phyloP scores from a whole-genome alignment of 2,797 vertebrate species.

The Lophius americanus region DNA sequence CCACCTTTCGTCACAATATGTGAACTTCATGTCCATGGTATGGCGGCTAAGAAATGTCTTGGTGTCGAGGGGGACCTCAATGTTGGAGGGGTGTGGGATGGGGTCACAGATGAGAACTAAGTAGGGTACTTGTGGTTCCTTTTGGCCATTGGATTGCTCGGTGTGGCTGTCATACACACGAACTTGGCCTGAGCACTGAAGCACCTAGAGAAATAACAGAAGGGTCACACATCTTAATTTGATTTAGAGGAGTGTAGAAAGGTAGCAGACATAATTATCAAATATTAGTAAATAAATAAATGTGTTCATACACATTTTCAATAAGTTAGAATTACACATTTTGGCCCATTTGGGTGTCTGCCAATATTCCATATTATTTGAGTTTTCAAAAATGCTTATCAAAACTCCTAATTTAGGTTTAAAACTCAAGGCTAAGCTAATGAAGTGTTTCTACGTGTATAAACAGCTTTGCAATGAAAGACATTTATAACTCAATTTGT shows the following conservation, averaged over 20 bases:
- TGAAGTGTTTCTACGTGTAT: neutral
- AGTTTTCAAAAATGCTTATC: neutral
- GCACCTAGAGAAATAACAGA: constrained; percentile 81
- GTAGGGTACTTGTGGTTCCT: constrained; percentile 89
- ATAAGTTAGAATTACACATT: too few species aligned
- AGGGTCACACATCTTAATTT: constrained; percentile 1
- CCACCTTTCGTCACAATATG: constrained; percentile 97
- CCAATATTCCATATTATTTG: too few species aligned
- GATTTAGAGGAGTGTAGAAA: too few species aligned
- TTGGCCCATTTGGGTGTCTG: too few species aligned
- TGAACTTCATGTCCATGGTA: constrained; percentile 99
- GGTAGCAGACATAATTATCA: too few species aligned
- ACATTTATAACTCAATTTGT: constrained; percentile 1
- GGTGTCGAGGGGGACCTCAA: constrained; percentile 97
- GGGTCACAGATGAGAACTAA: constrained; percentile 97
- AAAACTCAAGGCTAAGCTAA: neutral
- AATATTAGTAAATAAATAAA: too few species aligned
- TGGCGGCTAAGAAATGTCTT: constrained; percentile 99
- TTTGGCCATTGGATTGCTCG: constrained; percentile 84
- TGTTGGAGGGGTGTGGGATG: constrained; percentile 97
- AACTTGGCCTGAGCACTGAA: constrained; percentile 94
- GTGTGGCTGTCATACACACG: constrained; percentile 81
- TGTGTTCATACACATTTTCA: neutral
- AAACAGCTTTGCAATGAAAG: neutral
- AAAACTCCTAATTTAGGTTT: neutral